Evolutionary conservation across 2,888 invertebrate species (phyloP).

Genomic region (Nephrotoma guestfalica): DNA sequence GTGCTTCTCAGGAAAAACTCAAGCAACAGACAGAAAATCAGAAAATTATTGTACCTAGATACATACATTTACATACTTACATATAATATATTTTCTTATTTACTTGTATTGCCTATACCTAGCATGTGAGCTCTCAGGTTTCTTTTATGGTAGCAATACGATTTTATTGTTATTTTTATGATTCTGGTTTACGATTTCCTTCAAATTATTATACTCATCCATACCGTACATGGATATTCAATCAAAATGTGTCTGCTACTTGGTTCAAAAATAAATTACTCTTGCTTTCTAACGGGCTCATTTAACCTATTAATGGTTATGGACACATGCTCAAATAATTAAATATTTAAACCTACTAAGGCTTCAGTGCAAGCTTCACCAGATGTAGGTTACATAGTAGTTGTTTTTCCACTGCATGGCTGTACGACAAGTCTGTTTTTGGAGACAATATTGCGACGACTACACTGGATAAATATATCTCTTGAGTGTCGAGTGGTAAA

Average conservation of each 20-base stretch:
- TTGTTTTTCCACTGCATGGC: too few relatives aligned
- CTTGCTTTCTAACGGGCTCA: background rate
- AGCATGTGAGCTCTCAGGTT: background rate
- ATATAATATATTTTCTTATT: too few relatives aligned
- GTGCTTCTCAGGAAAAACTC: background rate
- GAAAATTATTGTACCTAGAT: background rate
- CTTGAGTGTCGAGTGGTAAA: too few relatives aligned
- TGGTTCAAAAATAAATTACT: background rate
- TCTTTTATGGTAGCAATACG: background rate
- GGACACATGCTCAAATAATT: background rate
- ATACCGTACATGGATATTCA: background rate
- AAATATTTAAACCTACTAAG: too few relatives aligned
- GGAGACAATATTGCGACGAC: too few relatives aligned
- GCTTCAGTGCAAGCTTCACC: too few relatives aligned
- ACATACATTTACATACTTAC: too few relatives aligned
- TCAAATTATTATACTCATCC: background rate
- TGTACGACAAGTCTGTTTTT: too few relatives aligned
- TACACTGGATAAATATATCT: too few relatives aligned
- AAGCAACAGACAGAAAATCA: background rate
- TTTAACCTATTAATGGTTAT: background rate
- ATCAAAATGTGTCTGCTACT: too few relatives aligned
- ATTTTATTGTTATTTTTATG: background rate
- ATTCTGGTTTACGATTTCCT: background rate
- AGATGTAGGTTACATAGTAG: too few relatives aligned
- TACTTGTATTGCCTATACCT: background rate